Percentiles rank a stretch among this genome's conserved stretches.
Evolutionary conservation across 2,113 vertebrate genomes (phyloP).

Genomic region (Antigone vipio): DNA sequence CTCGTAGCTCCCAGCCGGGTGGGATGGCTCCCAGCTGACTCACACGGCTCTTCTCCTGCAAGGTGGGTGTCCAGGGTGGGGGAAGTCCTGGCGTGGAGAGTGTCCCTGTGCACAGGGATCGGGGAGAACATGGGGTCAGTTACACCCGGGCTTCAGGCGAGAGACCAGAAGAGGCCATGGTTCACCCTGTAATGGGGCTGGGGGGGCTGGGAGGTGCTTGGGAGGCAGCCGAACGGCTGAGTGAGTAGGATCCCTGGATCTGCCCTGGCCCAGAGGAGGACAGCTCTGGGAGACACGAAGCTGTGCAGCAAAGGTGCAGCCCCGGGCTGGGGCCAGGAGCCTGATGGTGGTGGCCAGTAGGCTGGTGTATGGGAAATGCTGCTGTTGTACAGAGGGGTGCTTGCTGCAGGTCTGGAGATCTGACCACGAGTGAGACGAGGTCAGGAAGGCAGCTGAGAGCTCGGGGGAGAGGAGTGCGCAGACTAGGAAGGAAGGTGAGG

Average conservation of each 20-base stretch:
- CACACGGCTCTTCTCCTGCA: not conserved
- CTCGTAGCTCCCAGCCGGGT: not conserved
- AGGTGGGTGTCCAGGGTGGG: not conserved
- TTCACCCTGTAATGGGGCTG: not conserved
- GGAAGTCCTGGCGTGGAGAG: not conserved
- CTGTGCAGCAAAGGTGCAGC: no score
- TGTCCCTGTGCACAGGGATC: not conserved
- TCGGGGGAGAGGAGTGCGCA: no score
- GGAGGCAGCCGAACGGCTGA: not conserved
- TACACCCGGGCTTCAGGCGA: not conserved
- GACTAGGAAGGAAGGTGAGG: no score
- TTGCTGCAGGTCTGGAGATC: not conserved
- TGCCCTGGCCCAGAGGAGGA: not conserved
- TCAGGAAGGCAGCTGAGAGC: not conserved
- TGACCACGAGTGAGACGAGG: rapidly evolving
- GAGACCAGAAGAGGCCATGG: not conserved
- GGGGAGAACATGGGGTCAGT: not conserved
- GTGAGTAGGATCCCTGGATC: not conserved
- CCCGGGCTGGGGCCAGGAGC: not conserved
- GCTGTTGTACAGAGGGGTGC: not conserved
- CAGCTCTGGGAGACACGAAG: not conserved
- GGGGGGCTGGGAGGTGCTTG: not conserved
- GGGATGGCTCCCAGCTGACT: not conserved
- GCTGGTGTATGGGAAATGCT: not conserved
- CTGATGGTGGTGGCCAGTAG: no score